Evolutionary conservation across 2,113 vertebrate species (phyloP).

Genomic region (Anolis sagrei): DNA sequence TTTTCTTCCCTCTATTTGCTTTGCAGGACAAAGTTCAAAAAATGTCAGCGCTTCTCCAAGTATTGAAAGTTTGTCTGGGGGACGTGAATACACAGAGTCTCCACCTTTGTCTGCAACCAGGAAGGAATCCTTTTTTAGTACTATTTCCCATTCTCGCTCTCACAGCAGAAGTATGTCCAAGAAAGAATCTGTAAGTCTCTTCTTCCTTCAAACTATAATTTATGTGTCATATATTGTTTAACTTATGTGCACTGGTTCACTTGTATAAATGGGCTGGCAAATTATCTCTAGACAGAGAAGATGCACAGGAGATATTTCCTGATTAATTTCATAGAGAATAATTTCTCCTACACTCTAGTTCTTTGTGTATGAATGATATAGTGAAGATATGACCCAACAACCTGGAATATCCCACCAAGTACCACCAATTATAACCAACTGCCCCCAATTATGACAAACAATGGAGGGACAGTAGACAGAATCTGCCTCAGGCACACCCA

Average conservation of each 20-base stretch:
- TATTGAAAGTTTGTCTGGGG: conserved; percentile 88
- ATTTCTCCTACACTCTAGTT: conserved; percentile 37
- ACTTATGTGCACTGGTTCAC: conserved; percentile 19
- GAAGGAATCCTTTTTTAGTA: conserved; percentile 96
- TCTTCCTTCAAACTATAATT: conserved; percentile 4
- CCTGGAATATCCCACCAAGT: too few relatives aligned
- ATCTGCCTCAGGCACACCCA: too few relatives aligned
- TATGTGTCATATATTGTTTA: conserved; percentile 10
- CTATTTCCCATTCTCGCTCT: conserved; percentile 94
- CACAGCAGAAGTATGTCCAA: conserved; percentile 94
- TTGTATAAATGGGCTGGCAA: conserved; percentile 30
- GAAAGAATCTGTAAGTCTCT: conserved; percentile 87
- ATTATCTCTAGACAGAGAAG: conserved; percentile 4
- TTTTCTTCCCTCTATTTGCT: conserved; percentile 54
- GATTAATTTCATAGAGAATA: conserved; percentile 26
- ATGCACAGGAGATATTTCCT: conserved; percentile 30
- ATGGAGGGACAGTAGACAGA: too few relatives aligned
- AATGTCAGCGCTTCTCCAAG: conserved; percentile 92
- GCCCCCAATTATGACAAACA: too few relatives aligned
- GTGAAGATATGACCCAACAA: too few relatives aligned
- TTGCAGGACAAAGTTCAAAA: conserved; percentile 87
- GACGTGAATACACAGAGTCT: conserved; percentile 86
- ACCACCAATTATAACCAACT: too few relatives aligned
- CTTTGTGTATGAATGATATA: neutral
- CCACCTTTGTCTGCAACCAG: conserved; percentile 91